phyloP scores from a whole-genome alignment of 2,797 vertebrate genomes.

The Florisuga fusca region DNA sequence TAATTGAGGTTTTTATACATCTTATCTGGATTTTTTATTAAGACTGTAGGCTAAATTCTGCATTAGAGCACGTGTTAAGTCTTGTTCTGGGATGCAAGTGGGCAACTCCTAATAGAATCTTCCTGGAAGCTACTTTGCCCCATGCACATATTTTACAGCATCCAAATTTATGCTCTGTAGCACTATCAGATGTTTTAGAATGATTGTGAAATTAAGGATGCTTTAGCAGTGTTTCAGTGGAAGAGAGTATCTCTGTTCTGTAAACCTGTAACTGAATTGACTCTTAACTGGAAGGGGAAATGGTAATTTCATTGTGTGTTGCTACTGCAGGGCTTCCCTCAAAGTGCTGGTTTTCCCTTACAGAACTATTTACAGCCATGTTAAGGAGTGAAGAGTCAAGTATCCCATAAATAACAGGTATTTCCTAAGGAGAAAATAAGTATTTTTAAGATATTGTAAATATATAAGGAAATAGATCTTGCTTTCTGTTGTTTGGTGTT shows the following conservation, averaged over 20 bases:
- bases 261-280: neutral
- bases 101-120: neutral
- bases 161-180: neutral
- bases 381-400: neutral
- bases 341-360: neutral
- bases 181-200: neutral
- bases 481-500: neutral
- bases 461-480: neutral
- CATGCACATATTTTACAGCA: neutral
- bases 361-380: neutral
- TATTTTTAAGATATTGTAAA: neutral
- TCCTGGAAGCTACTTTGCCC: neutral
- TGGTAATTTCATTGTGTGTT: neutral
- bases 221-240: neutral
- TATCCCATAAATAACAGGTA: neutral
- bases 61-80: neutral
- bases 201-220: neutral
- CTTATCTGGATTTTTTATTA: neutral
- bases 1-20: neutral
- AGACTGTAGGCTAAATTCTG: neutral
- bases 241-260: neutral
- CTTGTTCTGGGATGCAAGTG: slow-evolving; percentile 30
- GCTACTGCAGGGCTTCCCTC: neutral
- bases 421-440: neutral
- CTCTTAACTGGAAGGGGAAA: neutral